Base-by-base conservation (phyloP, 2,888 invertebrate species). In the Dilophus febrilis region DNA sequence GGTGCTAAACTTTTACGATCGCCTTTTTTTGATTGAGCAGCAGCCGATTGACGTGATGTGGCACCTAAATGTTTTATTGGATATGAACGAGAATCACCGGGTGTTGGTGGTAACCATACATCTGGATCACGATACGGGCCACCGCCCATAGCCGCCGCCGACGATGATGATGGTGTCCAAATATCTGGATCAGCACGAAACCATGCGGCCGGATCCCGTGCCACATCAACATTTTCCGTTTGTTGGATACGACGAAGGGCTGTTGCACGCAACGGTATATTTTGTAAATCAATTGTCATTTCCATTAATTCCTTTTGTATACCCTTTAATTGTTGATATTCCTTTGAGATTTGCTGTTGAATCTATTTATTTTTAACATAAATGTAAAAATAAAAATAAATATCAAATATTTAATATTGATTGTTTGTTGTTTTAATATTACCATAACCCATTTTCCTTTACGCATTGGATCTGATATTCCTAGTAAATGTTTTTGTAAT, bases 391-490 rank as follows among this genome's bases (percentile, higher is more conserved):
- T n/a, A 17, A 40, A 28, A 30, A 13, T 35, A 16, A 37, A 18
- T 14, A 35, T 13, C 11, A 12, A 32, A 29, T 36, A 36, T 16
- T 12, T 22, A 32, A 31, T 27, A 13, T 2, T 8, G 22, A 8
- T 30, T 18, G 22, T 22, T 22, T 22, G 22, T 22, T 22, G 4
- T 22, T 4, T 16, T 10, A n/a, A n/a, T 45, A 66, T 67, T 57
- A 85, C 88, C 72, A 85, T 72, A 58, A 81, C 85, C 91, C 91
- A 92, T 65, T 84, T 84, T 43, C 79, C 80, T 61, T 84, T 86
- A 46, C 85, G 70, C 43, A 77, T 71, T 29, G 80, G 77, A 60
- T 90, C 88, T 12, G 72, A 74, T 45, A 87, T 83, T 39, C 79
- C 78, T 26, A 74, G 70, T 34, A 94, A 70, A 44, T 91, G 70